phyloP scores from a whole-genome alignment of 2,113 vertebrate genomes.

The Thryonomys swinderianus region DNA sequence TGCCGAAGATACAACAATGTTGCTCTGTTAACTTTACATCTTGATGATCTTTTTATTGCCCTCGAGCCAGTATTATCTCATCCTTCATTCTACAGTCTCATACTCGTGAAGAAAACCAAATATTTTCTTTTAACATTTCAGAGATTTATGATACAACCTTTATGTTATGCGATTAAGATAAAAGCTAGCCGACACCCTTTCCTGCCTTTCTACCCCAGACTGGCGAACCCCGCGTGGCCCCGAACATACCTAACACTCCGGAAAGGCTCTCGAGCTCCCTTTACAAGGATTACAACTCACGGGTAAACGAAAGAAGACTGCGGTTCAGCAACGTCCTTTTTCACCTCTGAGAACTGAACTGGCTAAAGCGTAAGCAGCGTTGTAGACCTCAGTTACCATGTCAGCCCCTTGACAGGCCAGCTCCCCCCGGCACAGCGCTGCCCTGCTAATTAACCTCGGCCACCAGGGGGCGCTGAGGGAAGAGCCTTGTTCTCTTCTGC shows the following conservation, averaged over 20 bases:
- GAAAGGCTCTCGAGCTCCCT: background rate
- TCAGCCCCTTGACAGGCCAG: background rate
- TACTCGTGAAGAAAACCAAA: background rate
- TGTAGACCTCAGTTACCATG: background rate
- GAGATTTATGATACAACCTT: background rate
- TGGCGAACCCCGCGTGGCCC: background rate
- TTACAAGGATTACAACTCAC: slow-evolving; percentile 37
- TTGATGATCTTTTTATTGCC: background rate
- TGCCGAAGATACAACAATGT: background rate
- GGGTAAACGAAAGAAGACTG: slow-evolving; percentile 32
- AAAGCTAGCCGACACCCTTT: background rate
- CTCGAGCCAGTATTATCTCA: background rate
- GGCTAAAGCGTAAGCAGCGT: slow-evolving; percentile 9
- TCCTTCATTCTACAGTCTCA: background rate
- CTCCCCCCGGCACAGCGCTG: background rate
- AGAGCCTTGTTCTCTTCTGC: background rate
- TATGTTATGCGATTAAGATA: slow-evolving; percentile 21
- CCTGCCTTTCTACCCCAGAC: background rate
- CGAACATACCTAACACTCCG: background rate
- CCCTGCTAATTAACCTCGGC: slow-evolving; percentile 60
- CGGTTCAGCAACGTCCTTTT: slow-evolving; percentile 32
- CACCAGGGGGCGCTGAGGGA: background rate
- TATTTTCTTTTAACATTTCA: background rate
- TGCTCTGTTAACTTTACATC: background rate
- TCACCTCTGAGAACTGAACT: slow-evolving; percentile 62